Evolutionary conservation across 2,797 vertebrate species (phyloP), one percentile per base, ranked within the genome.

Genomic region (Esox masquinongy): DNA sequence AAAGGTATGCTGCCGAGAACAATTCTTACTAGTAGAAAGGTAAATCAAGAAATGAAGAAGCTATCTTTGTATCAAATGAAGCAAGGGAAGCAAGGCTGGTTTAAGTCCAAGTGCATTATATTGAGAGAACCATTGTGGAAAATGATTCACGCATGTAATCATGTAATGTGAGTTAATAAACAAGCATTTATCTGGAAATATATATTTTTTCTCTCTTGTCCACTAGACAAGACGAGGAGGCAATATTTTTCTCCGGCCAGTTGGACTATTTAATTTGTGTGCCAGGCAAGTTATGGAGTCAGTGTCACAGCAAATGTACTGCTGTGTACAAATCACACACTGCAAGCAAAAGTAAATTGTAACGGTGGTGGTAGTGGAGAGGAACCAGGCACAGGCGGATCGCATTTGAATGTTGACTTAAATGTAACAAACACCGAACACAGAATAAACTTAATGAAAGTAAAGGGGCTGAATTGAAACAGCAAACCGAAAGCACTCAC

Each of bases 181-280:
- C 22, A n/a, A 47, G 22, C 39, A n/a, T 47, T 19, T 47, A 22
- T 43, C 36, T 22, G 67, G 67, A 39, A 19, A 36, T 47, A 19
- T 24, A 15, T 24, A 22, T 49, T 9, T 15, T 2, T 5, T 0
- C 14, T 3, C 15, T 22, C 22, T 50, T 49, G n/a, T 11, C 68
- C 39, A 39, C 6, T 24, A 49, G 43, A 49, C 12, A 26, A 24
- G 43, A 15, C 63, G 16, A 22, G 15, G 50, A 43, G 63, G 24
- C 3, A 3, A 66, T 86, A 82, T 89, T 90, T 88, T 86, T 47
- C 75, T 79, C 16, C 8, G 14, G 73, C 77, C 86, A 86, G 82
- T 87, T 84, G 85, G 81, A 77, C 74, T 63, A 22, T 90, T 89
- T 90, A 87, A 75, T 78, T 78, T 31, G 88, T 72, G 84, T 81